A percentile compares a stretch with the other conserved stretches of the same genome.
These are phyloP conservation scores for Hoplodrina ambigua DNA, from an alignment of 2,888 invertebrate genomes.

Conservation along the genomic window DNA sequence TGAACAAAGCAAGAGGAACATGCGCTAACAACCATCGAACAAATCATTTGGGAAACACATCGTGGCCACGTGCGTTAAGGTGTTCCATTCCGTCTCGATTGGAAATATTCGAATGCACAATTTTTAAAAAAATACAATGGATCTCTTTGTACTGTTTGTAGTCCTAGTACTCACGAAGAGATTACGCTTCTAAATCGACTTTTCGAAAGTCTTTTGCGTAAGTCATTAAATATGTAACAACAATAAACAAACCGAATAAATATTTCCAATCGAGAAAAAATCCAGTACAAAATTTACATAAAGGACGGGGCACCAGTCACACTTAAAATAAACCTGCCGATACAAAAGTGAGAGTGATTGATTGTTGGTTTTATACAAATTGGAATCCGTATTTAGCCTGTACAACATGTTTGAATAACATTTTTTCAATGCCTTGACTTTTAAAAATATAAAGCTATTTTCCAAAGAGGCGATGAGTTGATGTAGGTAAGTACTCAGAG, in stretches of 20 bases:
- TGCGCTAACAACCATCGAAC: conserved; percentile 88
- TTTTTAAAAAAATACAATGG: conserved; percentile 7
- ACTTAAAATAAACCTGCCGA: conserved; percentile 61
- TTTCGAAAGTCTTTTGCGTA: conserved; percentile 32
- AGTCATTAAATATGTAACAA: conserved; percentile 54
- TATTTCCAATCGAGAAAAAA: conserved; percentile 59
- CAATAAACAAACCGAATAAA: conserved; percentile 54
- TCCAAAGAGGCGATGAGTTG: conserved; percentile 12
- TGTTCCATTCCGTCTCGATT: conserved; percentile 50
- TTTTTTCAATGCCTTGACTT: conserved; percentile 17
- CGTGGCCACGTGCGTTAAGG: conserved; percentile 64
- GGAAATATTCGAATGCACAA: conserved; percentile 35
- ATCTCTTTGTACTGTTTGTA: conserved; percentile 25
- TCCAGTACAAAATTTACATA: conserved; percentile 61
- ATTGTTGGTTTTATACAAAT: conserved; percentile 59
- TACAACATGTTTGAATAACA: conserved; percentile 51
- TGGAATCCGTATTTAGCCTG: conserved; percentile 37
- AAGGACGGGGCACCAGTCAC: conserved; percentile 60
- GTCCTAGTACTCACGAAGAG: conserved; percentile 31
- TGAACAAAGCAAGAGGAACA: conserved; percentile 85
- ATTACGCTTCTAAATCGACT: conserved; percentile 46
- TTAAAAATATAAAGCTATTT: conserved; percentile 25
- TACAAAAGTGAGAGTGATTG: conserved; percentile 52
- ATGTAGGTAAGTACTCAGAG: conserved; percentile 9
- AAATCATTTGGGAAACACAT: conserved; percentile 61